Percentiles rank a stretch among this genome's conserved stretches.
These are phyloP conservation scores for Hipposideros larvatus DNA, from an alignment of 2,797 vertebrate genomes.

Conservation along the genomic window DNA sequence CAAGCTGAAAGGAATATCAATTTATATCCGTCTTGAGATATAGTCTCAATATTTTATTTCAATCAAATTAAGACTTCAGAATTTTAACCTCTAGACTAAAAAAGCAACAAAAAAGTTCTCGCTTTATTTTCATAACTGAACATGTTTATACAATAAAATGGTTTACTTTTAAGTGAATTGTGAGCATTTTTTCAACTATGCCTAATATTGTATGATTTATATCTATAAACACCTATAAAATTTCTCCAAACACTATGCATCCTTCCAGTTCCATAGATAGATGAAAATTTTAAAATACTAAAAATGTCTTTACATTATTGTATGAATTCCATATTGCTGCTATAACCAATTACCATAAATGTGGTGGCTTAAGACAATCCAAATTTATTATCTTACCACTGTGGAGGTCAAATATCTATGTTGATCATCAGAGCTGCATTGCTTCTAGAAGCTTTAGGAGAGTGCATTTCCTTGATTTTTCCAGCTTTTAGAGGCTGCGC, in stretches of 20 bases:
- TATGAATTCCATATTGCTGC: not conserved
- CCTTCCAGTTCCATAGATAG: not conserved
- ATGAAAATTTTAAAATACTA: not conserved
- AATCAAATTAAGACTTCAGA: not conserved
- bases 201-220: not conserved
- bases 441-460: not conserved
- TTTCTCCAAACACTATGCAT: not conserved
- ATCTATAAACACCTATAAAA: not conserved
- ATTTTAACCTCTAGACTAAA: not conserved
- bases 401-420: not conserved
- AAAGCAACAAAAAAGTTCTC: not conserved
- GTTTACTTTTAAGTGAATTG: not conserved
- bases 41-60: not conserved
- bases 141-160: not conserved
- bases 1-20: not conserved
- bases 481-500: not conserved
- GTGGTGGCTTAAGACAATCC: not conserved
- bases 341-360: not conserved
- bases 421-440: fast-evolving
- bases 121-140: not conserved
- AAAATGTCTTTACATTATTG: not conserved
- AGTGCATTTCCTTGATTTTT: not conserved
- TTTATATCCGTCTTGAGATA: not conserved
- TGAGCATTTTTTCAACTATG: not conserved
- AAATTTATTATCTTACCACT: not conserved